Evolutionary conservation across 2,888 invertebrate species (phyloP).

Genomic region (Buathra laborator): DNA sequence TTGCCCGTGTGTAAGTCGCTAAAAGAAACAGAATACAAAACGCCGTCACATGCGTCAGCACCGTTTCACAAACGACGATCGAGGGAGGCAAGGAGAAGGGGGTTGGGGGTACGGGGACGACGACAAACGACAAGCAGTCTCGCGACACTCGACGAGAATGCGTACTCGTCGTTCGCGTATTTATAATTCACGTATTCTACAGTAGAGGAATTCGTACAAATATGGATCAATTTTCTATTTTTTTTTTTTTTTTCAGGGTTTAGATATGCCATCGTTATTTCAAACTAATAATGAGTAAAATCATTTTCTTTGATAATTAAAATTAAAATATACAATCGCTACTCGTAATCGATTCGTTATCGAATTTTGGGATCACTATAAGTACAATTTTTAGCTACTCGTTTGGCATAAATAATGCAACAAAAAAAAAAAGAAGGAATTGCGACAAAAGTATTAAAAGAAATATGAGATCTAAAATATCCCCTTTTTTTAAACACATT

Average conservation of each 20-base stretch:
- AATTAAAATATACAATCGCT: not conserved
- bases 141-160: not conserved
- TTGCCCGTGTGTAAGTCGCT: slow-evolving; percentile 51
- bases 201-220: slow-evolving; percentile 4
- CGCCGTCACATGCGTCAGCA: slow-evolving; percentile 62
- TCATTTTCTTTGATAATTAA: not conserved
- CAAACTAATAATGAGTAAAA: not conserved
- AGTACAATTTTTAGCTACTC: not conserved
- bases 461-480: not conserved
- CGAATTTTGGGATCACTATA: not conserved
- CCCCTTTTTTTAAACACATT: not conserved
- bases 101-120: no score
- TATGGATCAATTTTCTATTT: slow-evolving; percentile 1
- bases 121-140: slow-evolving; percentile 10
- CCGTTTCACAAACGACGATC: slow-evolving; percentile 58
- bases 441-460: not conserved
- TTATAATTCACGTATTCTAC: slow-evolving; percentile 15
- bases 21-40: slow-evolving; percentile 60
- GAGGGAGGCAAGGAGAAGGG: slow-evolving; percentile 11
- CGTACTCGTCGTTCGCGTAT: not conserved
- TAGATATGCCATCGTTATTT: not conserved
- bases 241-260: not conserved
- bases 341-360: not conserved
- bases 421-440: no score
- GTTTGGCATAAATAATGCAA: not conserved